These are phyloP conservation scores for Nasonia oneida DNA, from an alignment of 2,888 invertebrate species.

Conservation along the genomic window DNA sequence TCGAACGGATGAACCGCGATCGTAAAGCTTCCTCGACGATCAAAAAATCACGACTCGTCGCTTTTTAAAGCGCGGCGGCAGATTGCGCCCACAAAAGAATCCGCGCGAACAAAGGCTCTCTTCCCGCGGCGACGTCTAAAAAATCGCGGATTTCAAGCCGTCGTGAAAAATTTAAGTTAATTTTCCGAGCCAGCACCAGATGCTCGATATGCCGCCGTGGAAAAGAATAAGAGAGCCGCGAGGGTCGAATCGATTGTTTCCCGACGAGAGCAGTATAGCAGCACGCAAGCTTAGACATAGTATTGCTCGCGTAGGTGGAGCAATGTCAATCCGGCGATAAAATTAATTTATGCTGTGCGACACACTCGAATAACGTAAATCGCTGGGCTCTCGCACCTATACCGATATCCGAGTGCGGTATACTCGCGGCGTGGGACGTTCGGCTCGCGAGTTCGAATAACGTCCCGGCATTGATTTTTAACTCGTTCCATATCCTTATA, in stretches of 20 bases:
- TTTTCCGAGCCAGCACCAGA: neutral
- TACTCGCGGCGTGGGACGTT: neutral
- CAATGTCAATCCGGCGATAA: conserved; percentile 56
- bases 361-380: neutral
- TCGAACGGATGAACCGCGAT: neutral
- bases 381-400: neutral
- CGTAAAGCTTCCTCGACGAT: neutral
- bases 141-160: neutral
- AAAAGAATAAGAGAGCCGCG: neutral
- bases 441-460: neutral
- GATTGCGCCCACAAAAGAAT: neutral
- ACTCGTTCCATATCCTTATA: neutral
- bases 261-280: neutral
- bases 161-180: conserved; percentile 34
- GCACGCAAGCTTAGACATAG: neutral
- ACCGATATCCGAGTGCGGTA: too few relatives aligned
- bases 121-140: neutral
- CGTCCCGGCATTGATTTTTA: conserved; percentile 18
- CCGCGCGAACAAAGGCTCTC: neutral
- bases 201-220: neutral
- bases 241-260: conserved; percentile 1
- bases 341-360: conserved; percentile 52
- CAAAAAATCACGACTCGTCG: neutral
- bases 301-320: neutral
- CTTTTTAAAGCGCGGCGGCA: too few relatives aligned